Evolutionary conservation across 2,888 invertebrate species (phyloP).

Genomic region (Aporophyla nigra): DNA sequence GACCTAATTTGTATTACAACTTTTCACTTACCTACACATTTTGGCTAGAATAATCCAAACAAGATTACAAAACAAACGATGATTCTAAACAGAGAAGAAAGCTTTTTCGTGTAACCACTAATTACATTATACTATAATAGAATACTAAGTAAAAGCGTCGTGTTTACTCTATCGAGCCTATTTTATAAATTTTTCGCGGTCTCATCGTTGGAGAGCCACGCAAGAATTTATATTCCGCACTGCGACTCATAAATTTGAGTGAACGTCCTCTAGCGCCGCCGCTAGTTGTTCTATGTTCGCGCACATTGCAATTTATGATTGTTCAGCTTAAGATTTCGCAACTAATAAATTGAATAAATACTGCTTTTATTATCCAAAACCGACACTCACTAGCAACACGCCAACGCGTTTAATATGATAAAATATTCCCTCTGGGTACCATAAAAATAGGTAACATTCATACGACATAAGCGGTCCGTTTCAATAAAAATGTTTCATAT

Average conservation of each 20-base stretch:
- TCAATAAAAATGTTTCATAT: slow-evolving; percentile 67
- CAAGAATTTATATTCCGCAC: slow-evolving; percentile 89
- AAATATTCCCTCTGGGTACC: slow-evolving; percentile 63
- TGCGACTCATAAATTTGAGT: slow-evolving; percentile 90
- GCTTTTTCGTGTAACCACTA: slow-evolving; percentile 57
- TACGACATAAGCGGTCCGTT: slow-evolving; percentile 56
- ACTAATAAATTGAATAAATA: slow-evolving; percentile 75
- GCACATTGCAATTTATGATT: slow-evolving; percentile 83
- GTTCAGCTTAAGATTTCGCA: slow-evolving; percentile 83
- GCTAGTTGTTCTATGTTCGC: slow-evolving; percentile 84
- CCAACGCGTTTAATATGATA: slow-evolving; percentile 67
- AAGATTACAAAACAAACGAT: slow-evolving; percentile 29
- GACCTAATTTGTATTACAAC: slow-evolving; percentile 19
- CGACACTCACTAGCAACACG: slow-evolving; percentile 46
- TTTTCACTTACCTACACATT: slow-evolving; percentile 13
- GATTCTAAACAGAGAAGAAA: slow-evolving; percentile 33
- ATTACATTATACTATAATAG: slow-evolving; percentile 46
- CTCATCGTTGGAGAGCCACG: slow-evolving; percentile 80
- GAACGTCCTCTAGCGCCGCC: slow-evolving; percentile 83
- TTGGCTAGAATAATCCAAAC: slow-evolving; percentile 7
- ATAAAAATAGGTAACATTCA: slow-evolving; percentile 64
- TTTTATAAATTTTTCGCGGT: slow-evolving; percentile 82
- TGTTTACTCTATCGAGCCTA: slow-evolving; percentile 68
- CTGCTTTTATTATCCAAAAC: slow-evolving; percentile 62
- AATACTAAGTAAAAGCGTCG: slow-evolving; percentile 41